Evolutionary conservation across 2,888 invertebrate species (phyloP), one percentile per base, ranked within the genome.

Genomic region (Acanthoscelides obtectus): DNA sequence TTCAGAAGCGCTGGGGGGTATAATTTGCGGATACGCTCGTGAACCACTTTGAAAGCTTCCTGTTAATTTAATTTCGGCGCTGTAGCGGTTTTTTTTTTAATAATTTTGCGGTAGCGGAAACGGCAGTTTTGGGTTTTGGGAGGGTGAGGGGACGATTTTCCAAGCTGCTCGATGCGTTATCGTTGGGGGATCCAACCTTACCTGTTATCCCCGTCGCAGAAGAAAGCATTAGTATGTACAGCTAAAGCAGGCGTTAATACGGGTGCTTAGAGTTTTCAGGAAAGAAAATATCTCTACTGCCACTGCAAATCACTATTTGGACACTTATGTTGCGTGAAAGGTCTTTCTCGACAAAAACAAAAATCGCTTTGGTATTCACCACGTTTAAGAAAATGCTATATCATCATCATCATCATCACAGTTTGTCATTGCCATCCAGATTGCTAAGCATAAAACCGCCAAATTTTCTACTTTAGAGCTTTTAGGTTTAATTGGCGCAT

Each of bases 171-270:
- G 81, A 77, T 82, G 82, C 68, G 22, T 82, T 82, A 82, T 80
- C 83, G 84, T 81, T 84, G 84, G 83, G 81, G 84, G 84, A 84
- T 83, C 77, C 66, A 66, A 77, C 78, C 84, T 83, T 84, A 84
- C 84, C 84, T 85, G 72, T 80, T 72, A 78, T 81, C 80, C 79
- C 80, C 80, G 65, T 66, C 64, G 72, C 77, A 75, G 75, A 72
- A 66, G 75, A 71, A 77, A 79, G 77, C 77, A 77, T 80, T 80
- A 80, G 79, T 80, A 79, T 81, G 69, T 80, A 81, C 79, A 80
- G 81, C 79, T 69, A 69, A 71, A 21, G 72, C 78, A 80, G 75
- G 79, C 79, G 27, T 25, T 22, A 68, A n/a, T 45, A 45, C 12
- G 17, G 45, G 17, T 45, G 45, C 45, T 45, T 45, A 45, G 45